Evolutionary conservation across 2,113 vertebrate species (phyloP), one percentile per base, ranked within the genome.

Genomic region (Paramormyrops kingsleyae): DNA sequence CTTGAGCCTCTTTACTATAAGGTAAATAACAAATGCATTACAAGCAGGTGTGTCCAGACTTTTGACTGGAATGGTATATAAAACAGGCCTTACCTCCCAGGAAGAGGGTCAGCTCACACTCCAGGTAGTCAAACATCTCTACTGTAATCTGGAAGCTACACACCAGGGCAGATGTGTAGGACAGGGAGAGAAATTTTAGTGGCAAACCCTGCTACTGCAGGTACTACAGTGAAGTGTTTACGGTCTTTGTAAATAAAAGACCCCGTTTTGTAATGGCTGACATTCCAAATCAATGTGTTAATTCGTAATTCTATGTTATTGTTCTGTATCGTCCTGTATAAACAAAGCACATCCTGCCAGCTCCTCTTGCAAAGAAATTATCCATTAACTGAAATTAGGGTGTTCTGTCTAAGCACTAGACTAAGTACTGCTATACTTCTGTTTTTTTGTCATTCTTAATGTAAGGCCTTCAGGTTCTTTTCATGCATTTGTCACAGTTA

Each of bases 51-150:
- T 27, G 31, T 31, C 27, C 15, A 59, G 86, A 19, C 27, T 8
- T 52, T 9, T 70, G 27, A 70, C n/a, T 27, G 27, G n/a, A 31
- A 31, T 27, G 31, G 1, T 31, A 31, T 70, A 70, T 4, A 44
- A 70, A 13, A 17, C 5, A n/a, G 89, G 15, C 88, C 95, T 97
- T 91, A 99, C 99, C 99, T 0, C 97, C 97, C 89, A 99, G 97
- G 95, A 99, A 99, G 91, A 99, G 97, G 94, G 97, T 99, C 91
- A 99, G 98, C 94, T 99, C 98, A 90, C 97, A 98, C 94, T 99
- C 99, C 96, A 99, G 94, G 93, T 99, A 99, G 95, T 99, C 99
- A 92, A 99, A 99, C 97, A 99, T 99, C 96, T 99, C 98, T 91
- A 99, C 99, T 0, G 99, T 99, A 93, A 99, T 92, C 96, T 99